A percentile compares a stretch with the other conserved stretches of the same genome.
These are phyloP conservation scores for Gastrophysa polygoni DNA, from an alignment of 2,888 invertebrate genomes.

Conservation along the genomic window DNA sequence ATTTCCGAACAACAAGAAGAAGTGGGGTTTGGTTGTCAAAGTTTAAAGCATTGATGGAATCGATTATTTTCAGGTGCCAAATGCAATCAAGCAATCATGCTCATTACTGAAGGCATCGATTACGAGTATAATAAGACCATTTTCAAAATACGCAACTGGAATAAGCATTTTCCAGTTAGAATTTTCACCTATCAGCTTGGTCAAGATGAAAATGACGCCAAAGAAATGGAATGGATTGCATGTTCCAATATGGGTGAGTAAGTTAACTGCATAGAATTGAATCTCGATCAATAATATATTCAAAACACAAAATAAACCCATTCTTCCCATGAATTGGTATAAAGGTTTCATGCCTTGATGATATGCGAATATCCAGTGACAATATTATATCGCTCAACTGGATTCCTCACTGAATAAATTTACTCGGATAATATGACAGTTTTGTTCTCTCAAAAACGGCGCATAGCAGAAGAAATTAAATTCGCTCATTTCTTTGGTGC, in stretches of 20 bases:
- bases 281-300: too few species aligned
- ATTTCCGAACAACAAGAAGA: conserved; percentile 41
- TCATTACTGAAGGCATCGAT: conserved; percentile 96
- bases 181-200: conserved; percentile 98
- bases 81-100: conserved; percentile 95
- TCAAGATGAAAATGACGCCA: conserved; percentile 74
- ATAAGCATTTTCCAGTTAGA: conserved; percentile 78
- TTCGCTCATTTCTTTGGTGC: too few species aligned
- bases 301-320: too few species aligned
- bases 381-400: too few species aligned
- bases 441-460: too few species aligned
- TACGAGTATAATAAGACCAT: conserved; percentile 84
- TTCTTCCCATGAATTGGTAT: too few species aligned
- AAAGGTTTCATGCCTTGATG: too few species aligned
- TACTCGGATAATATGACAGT: too few species aligned
- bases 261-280: too few species aligned
- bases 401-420: too few species aligned
- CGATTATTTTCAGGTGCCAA: conserved; percentile 44
- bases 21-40: conserved; percentile 28
- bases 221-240: conserved; percentile 96
- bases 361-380: too few species aligned
- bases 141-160: conserved; percentile 81
- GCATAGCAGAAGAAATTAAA: too few species aligned
- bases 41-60: neutral
- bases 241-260: conserved; percentile 88